These are phyloP conservation scores for Betta splendens DNA, from an alignment of 2,797 vertebrate genomes.

Conservation along the genomic window DNA sequence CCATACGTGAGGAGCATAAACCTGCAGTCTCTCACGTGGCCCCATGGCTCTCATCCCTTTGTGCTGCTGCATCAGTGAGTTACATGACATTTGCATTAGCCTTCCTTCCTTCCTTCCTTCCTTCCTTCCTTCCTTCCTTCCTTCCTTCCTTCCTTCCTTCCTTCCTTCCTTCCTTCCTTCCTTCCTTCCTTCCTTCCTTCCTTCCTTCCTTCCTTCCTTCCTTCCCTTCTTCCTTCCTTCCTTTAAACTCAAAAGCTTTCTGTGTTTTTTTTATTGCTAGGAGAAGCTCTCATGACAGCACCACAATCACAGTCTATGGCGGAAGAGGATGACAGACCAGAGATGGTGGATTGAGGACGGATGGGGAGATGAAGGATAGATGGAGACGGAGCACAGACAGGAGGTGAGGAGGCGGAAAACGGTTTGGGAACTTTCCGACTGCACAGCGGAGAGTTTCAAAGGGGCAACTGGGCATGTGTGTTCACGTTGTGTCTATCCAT, in stretches of 20 bases:
- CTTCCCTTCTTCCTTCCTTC: neutral
- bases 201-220: neutral
- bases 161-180: too few relatives aligned
- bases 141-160: too few relatives aligned
- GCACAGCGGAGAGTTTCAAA: slow-evolving; percentile 62
- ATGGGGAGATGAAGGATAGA: slow-evolving; percentile 37
- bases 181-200: too few relatives aligned
- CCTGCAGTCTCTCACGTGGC: too few relatives aligned
- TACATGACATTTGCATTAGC: too few relatives aligned
- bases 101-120: too few relatives aligned
- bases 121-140: too few relatives aligned
- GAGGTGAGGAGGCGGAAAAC: slow-evolving; percentile 70
- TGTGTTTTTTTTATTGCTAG: slow-evolving; percentile 6
- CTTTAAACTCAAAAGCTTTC: slow-evolving; percentile 2
- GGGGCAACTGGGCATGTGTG: slow-evolving; percentile 63
- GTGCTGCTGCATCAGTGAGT: too few relatives aligned
- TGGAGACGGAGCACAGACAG: slow-evolving; percentile 56
- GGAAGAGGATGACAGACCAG: slow-evolving; percentile 35
- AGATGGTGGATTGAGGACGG: slow-evolving; percentile 29
- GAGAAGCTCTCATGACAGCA: slow-evolving; percentile 19
- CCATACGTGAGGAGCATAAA: too few relatives aligned
- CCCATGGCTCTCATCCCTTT: too few relatives aligned
- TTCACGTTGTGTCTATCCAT: slow-evolving; percentile 52
- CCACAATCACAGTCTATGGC: neutral
- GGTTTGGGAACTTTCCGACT: slow-evolving; percentile 63